These are phyloP conservation scores for Morpho helenor DNA, from an alignment of 2,888 invertebrate species.

Conservation along the genomic window DNA sequence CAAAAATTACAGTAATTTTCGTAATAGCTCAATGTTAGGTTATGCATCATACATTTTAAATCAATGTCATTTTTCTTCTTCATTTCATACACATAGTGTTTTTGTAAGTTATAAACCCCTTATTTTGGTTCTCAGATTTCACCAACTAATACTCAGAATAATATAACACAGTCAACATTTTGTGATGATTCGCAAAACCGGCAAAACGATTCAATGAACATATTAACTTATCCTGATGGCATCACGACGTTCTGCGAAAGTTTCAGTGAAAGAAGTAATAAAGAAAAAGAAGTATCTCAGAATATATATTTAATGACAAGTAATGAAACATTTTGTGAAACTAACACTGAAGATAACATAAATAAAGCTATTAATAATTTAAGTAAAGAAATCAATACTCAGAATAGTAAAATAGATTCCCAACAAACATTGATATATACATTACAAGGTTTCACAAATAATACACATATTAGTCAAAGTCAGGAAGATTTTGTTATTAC, in stretches of 20 bases:
- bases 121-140: background rate
- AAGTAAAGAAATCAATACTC: background rate
- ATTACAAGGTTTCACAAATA: constrained; percentile 15
- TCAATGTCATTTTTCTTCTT: too few relatives aligned
- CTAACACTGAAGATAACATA: background rate
- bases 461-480: constrained; percentile 32
- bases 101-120: too few relatives aligned
- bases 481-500: constrained; percentile 26
- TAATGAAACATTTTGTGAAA: background rate
- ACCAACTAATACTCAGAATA: background rate
- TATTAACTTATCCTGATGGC: background rate
- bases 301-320: background rate
- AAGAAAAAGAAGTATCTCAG: background rate
- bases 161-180: constrained; percentile 16
- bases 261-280: background rate
- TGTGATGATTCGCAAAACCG: constrained; percentile 15
- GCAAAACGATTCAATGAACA: background rate
- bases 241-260: background rate
- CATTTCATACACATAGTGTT: too few relatives aligned
- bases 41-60: too few relatives aligned
- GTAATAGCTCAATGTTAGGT: too few relatives aligned
- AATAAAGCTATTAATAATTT: background rate
- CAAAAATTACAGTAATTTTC: too few relatives aligned
- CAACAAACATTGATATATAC: constrained; percentile 26
- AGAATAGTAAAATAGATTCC: constrained; percentile 13